Evolutionary conservation across 2,888 invertebrate genomes (phyloP), one percentile per base, ranked within the genome.

Genomic region (Quadroppia sp.): DNA sequence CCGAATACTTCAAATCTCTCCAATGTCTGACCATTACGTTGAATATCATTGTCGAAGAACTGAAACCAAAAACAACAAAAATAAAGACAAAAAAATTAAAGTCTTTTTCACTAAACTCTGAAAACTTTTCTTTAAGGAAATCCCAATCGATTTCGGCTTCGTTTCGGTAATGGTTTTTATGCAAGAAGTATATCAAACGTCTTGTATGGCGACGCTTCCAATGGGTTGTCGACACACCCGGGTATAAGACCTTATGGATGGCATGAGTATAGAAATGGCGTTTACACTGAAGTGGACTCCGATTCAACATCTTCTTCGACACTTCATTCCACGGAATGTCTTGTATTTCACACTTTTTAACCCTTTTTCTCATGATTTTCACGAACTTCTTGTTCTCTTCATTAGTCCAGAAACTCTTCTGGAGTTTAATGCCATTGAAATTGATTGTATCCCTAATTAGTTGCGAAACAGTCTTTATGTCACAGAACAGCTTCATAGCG

Each of bases 241-340:
- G n/a, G n/a, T n/a, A n/a, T n/a, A n/a, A n/a, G n/a, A n/a, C n/a
- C n/a, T n/a, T n/a, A n/a, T n/a, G n/a, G n/a, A n/a, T n/a, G n/a
- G n/a, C n/a, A n/a, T n/a, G n/a, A 11, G 36, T 36, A 7, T 7
- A 36, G 36, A 56, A 56, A 23, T 56, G 56, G 3, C 25, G 20
- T 56, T 25, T 56, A 23, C 56, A 56, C 28, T 56, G 23, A 23
- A 25, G 6, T 6, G 3, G 6, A 25, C 6, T 7, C 6, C 56
- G 15, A 25, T 9, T 56, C 15, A 23, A 2, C 56, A 56, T 56
- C 25, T 56, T 56, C 7, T 23, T 3, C 6, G 56, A 3, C 28
- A 56, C 56, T 56, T 25, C 9, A 56, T 6, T 25, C 56, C 56
- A 56, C 2, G 56, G 56, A 56, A 56, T 56, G 25, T n/a, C 48